A percentile compares a stretch with the other conserved stretches of the same genome.
phyloP scores from a whole-genome alignment of 2,113 vertebrate species.

The Aleadryas rufinucha region DNA sequence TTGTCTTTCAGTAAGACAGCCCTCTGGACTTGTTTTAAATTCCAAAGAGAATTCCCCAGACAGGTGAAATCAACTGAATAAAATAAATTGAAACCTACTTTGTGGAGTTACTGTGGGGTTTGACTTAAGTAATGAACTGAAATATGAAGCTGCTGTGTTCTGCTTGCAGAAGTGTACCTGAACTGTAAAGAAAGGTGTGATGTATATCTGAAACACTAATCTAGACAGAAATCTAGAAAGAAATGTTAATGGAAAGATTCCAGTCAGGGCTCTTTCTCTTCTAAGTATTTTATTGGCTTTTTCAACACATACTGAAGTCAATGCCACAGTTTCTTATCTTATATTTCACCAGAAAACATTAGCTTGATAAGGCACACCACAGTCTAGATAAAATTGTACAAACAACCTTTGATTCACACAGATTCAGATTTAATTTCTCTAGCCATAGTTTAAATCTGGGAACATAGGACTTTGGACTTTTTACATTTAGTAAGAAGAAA shows the following conservation, averaged over 20 bases:
- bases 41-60: conserved; percentile 5
- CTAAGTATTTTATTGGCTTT: neutral
- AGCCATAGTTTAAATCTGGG: neutral
- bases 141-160: neutral
- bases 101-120: neutral
- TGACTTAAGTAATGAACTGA: conserved; percentile 27
- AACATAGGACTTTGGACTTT: neutral
- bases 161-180: neutral
- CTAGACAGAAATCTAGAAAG: neutral
- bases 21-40: conserved; percentile 15
- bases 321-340: neutral
- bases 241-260: neutral
- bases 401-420: neutral
- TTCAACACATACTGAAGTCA: neutral
- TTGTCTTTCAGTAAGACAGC: neutral
- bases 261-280: neutral
- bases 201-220: neutral
- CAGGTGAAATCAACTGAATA: conserved; percentile 41
- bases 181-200: neutral
- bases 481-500: neutral
- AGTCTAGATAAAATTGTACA: neutral
- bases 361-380: neutral
- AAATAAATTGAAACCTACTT: conserved; percentile 44
- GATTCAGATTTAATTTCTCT: neutral
- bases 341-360: neutral